Evolutionary conservation across 2,888 invertebrate genomes (phyloP).

Genomic region (Drosophila diplacantha): DNA sequence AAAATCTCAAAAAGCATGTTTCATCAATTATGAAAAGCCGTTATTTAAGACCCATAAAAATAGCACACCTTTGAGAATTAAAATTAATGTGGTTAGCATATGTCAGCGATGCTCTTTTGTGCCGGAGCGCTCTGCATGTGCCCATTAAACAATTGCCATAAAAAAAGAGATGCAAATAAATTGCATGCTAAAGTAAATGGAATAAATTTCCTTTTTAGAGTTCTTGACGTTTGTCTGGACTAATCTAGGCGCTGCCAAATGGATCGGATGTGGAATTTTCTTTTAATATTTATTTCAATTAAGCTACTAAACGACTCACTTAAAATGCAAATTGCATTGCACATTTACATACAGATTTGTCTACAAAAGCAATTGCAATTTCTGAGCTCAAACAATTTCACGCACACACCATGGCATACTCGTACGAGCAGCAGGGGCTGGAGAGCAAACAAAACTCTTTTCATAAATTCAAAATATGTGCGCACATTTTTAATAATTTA

Average conservation of each 20-base stretch:
- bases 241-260: conserved; percentile 40
- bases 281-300: conserved; percentile 59
- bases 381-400: conserved; percentile 28
- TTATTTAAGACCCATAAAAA: not conserved
- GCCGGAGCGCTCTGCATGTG: not conserved
- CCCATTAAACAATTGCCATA: conserved; percentile 16
- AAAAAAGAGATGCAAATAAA: conserved; percentile 18
- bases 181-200: conserved; percentile 8
- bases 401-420: not conserved
- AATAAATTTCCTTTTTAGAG: conserved; percentile 12
- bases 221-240: conserved; percentile 2
- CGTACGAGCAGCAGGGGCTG: not conserved
- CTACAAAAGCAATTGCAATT: conserved; percentile 39
- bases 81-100: not conserved
- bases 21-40: not conserved
- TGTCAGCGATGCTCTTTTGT: conserved; percentile 5
- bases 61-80: conserved; percentile 5
- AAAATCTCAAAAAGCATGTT: not conserved
- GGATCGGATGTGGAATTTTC: conserved; percentile 32
- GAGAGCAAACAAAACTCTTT: conserved; percentile 40
- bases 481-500: conserved; percentile 50
- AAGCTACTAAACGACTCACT: conserved; percentile 68
- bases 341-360: conserved; percentile 48
- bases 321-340: conserved; percentile 67
- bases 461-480: conserved; percentile 40